Evolutionary conservation across 2,888 invertebrate species (phyloP), one percentile per base, ranked within the genome.

Genomic region (Aphidius colemani): DNA sequence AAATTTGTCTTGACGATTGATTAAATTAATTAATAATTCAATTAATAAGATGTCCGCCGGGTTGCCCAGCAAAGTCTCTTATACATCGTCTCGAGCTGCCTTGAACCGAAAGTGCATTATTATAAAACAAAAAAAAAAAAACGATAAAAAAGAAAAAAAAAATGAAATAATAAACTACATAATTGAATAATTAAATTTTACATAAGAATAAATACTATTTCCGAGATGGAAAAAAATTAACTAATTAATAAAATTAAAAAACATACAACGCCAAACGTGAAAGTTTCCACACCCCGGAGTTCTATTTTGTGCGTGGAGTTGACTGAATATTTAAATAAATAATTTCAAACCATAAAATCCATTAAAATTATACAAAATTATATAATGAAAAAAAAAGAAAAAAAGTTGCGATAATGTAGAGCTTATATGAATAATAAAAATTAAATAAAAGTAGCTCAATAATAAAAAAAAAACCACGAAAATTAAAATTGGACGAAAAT

Each of bases 91-190:
- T 79, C 78, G 77, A 78, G 77, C 78, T 81, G 80, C 79, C 80
- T 81, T 81, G 77, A 81, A 81, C 79, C 79, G 75, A 81, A 80
- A 80, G 81, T 81, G 81, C 80, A 81, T 81, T 81, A 81, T 70
- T 68, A 76, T 75, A 74, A 74, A 60, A 64, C 63, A 60, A 51
- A 62, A 43, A 53, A 11, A 48, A n/a, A 57, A 46, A 57, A 57
- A 58, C 48, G n/a, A 53, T 58, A 60, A 64, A 64, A 60, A 51
- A 62, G 39, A 53, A 11, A 48, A n/a, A 57, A 46, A 57, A 57
- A 55, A 46, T 18, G 59, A 55, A 65, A 55, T 57, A 57, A 60
- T 61, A 67, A 64, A 53, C 13, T 40, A 46, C 39, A 62, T 74
- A 76, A 78, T 75, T 68, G 69, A 74, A 76, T 73, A 40, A 64